phyloP scores from a whole-genome alignment of 2,888 invertebrate genomes.

The Cordylochernes scorpioides region DNA sequence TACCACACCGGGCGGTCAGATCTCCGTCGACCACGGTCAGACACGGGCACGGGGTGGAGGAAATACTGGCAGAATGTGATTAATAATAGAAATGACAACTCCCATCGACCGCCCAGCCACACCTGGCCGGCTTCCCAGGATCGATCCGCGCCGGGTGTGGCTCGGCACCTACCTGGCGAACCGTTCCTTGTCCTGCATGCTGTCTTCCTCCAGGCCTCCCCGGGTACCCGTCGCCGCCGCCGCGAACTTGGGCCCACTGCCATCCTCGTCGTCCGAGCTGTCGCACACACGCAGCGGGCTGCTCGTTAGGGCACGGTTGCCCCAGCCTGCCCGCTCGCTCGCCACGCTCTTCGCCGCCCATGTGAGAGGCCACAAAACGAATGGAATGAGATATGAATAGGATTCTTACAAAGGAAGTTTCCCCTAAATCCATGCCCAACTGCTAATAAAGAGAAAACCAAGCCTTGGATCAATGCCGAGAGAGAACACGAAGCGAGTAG shows the following conservation, averaged over 20 bases:
- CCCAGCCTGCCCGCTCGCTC: slow-evolving; percentile 2
- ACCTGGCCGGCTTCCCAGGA: no score
- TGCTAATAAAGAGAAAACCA: no score
- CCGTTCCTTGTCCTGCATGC: slow-evolving; percentile 82
- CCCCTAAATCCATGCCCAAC: no score
- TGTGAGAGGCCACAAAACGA: slow-evolving; percentile 2
- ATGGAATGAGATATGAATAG: slow-evolving; percentile 1
- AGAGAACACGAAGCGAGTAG: no score
- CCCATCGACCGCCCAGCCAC: no score
- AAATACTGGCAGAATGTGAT: no score
- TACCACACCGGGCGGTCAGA: slow-evolving; percentile 18
- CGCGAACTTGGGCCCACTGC: slow-evolving; percentile 10
- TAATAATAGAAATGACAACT: no score
- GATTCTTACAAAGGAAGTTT: background rate
- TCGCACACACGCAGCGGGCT: slow-evolving; percentile 7
- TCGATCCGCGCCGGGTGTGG: no score
- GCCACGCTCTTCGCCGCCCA: slow-evolving; percentile 3
- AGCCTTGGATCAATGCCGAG: no score
- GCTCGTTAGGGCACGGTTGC: slow-evolving; percentile 4
- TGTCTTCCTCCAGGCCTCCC: slow-evolving; percentile 74
- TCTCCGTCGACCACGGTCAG: no score
- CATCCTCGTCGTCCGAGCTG: slow-evolving; percentile 12
- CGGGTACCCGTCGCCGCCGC: no score
- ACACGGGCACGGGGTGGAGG: no score
- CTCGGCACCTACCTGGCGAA: slow-evolving; percentile 49